Conservation (phyloP, 2,888 invertebrate species). For the Leptopilina myrica region DNA sequence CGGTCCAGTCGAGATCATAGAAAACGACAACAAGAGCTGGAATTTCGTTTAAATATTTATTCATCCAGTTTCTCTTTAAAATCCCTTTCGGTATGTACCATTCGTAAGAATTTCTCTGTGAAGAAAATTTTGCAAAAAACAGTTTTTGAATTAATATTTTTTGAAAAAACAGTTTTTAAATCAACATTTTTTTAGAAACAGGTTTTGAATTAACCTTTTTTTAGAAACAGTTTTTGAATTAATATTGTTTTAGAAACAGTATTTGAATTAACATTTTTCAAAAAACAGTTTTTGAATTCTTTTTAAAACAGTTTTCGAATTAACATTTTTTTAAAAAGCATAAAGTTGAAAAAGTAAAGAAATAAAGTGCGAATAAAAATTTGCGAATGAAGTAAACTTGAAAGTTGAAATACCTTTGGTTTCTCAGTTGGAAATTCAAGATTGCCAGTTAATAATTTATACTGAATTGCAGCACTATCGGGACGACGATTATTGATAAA, state of each 20-base stretch:
- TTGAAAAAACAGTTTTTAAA: no score
- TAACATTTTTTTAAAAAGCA: no score
- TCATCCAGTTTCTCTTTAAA: constrained; percentile 95
- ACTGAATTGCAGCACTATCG: constrained; percentile 90
- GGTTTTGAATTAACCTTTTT: no score
- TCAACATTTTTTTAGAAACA: no score
- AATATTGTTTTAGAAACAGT: no score
- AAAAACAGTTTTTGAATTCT: no score
- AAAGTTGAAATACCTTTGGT: constrained; percentile 78
- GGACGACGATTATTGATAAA: constrained; percentile 89
- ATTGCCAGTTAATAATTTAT: constrained; percentile 88
- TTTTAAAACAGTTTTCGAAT: no score
- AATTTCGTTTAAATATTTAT: constrained; percentile 92
- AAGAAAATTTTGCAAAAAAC: constrained; percentile 33
- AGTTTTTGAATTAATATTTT: no score
- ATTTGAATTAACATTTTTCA: no score
- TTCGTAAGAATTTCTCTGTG: constrained; percentile 90
- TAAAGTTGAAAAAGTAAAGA: neutral
- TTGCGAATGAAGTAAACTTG: no score
- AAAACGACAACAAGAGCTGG: constrained; percentile 97
- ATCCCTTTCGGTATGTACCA: constrained; percentile 97
- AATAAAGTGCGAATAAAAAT: neutral
- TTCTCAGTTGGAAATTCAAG: constrained; percentile 93
- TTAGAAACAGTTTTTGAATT: no score
- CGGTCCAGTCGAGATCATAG: constrained; percentile 98